A percentile compares a stretch with the other conserved stretches of the same genome.
phyloP scores from a whole-genome alignment of 2,113 vertebrate species.

The Plectropomus leopardus region DNA sequence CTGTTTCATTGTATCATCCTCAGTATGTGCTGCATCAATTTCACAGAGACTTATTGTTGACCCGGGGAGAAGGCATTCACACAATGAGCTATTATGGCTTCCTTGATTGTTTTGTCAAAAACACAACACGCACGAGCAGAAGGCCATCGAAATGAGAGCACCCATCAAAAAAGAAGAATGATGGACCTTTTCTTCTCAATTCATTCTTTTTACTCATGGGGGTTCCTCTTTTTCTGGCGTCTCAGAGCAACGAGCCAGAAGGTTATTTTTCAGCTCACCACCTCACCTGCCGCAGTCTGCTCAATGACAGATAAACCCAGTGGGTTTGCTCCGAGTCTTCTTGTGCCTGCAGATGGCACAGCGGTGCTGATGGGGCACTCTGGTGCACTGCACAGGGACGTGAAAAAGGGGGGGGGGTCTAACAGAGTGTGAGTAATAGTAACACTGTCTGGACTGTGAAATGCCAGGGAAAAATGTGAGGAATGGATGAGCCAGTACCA shows the following conservation, averaged over 20 bases:
- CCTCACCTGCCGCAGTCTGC: slow-evolving; percentile 63
- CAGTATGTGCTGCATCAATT: slow-evolving; percentile 1
- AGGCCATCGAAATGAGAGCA: slow-evolving; percentile 40
- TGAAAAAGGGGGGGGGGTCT: slow-evolving; percentile 15
- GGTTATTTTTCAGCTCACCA: slow-evolving; percentile 69
- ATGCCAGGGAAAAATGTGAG: slow-evolving; percentile 43
- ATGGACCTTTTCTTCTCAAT: slow-evolving; percentile 13
- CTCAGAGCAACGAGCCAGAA: slow-evolving; percentile 44
- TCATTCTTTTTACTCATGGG: slow-evolving; percentile 36
- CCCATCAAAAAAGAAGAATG: slow-evolving; percentile 42
- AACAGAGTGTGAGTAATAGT: slow-evolving; percentile 54
- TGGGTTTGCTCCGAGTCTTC: slow-evolving; percentile 48
- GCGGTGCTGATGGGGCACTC: slow-evolving; percentile 68
- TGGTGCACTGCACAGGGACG: slow-evolving; percentile 33
- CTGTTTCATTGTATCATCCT: slow-evolving; percentile 15
- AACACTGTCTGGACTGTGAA: slow-evolving; percentile 62
- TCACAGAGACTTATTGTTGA: slow-evolving; percentile 43
- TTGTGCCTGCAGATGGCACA: slow-evolving; percentile 68
- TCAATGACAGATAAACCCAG: slow-evolving; percentile 65
- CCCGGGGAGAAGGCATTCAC: slow-evolving; percentile 33
- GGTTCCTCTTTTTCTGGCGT: slow-evolving; percentile 28
- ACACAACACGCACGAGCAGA: slow-evolving; percentile 17
- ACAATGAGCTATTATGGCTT: slow-evolving; percentile 41
- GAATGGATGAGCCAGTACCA: slow-evolving; percentile 62
- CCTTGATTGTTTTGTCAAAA: slow-evolving; percentile 60